Evolutionary conservation across 2,113 vertebrate genomes (phyloP), one percentile per base, ranked within the genome.

Genomic region (Ptychochromis oligacanthus): DNA sequence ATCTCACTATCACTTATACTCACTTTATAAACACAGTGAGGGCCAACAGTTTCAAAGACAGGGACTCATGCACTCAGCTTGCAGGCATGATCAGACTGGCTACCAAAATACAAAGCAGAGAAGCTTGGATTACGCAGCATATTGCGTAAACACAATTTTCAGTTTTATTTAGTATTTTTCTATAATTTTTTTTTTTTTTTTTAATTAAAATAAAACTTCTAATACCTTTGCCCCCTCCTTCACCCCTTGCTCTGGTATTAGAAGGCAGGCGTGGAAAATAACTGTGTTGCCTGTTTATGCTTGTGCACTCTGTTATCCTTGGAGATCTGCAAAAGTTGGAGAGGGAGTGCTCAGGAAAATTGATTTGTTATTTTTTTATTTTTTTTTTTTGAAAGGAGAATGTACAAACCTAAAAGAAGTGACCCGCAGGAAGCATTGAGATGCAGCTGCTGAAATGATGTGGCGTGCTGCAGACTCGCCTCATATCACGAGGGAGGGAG

Each of bases 331-430:
- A 2, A 34, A 90, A 64, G 89, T 91, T 43, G 49, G 40, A 74
- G 26, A 36, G 18, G 65, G 31, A 38, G 58, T 61, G 40, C 61
- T 12, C 15, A 7, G 78, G 54, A 77, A 89, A 88, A 87, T 43
- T 18, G 18, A 84, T 92, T 82, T 1, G 78, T 34, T 40, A 28
- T 58, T 79, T 78, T 62, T 18, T 64, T 75, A 5, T 49, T 79
- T 49, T 24, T 26, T 91, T 67, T 70, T 49, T 62, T 43, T 18
- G 52, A 65, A 82, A 75, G 77, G 28, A 3, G 43, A 79, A 65
- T 61, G 49, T 76, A 43, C 59, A 86, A 88, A 83, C 78, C 83
- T 75, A 28, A 67, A n/a, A 43, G 59, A 80, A 67, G 78, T 89
- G 81, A 87, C 87, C 82, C 15, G 5, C 65, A 36, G 79, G 70